A percentile compares a stretch with the other conserved stretches of the same genome.
Evolutionary conservation across 2,113 vertebrate genomes (phyloP).

Genomic region (Salvelinus sp.): DNA sequence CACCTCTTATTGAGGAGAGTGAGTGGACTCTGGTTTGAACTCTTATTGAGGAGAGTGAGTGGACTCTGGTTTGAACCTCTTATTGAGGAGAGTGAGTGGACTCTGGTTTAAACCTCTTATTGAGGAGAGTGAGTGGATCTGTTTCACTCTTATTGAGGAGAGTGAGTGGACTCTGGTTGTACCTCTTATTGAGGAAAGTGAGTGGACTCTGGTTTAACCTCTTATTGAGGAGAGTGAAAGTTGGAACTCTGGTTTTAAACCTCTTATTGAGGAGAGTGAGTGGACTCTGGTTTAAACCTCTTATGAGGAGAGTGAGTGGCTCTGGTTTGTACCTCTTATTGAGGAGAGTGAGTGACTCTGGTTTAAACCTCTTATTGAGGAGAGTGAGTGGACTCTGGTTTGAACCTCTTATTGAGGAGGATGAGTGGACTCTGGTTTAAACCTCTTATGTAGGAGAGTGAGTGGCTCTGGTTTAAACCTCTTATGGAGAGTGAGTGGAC

Average conservation of each 20-base stretch:
- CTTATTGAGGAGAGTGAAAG: not conserved
- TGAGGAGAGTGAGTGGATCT: not conserved
- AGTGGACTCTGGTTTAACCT: not conserved
- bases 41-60: not conserved
- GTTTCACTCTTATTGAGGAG: not conserved
- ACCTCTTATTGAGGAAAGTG: not conserved
- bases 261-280: not conserved
- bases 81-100: not conserved
- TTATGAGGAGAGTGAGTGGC: no score
- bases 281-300: not conserved
- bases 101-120: no score
- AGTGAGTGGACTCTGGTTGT: no score
- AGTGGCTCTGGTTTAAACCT: no score
- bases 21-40: not conserved
- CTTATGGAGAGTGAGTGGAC: no score
- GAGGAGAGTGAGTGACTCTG: not conserved
- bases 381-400: not conserved
- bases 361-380: no score
- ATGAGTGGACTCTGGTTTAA: not conserved
- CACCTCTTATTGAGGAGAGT: not conserved
- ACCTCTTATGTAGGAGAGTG: no score
- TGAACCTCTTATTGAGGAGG: not conserved
- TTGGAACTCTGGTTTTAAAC: not conserved
- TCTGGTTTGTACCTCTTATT: not conserved
- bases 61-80: not conserved